Evolutionary conservation across 2,797 vertebrate species (phyloP).

Genomic region (Decapterus maruadsi): DNA sequence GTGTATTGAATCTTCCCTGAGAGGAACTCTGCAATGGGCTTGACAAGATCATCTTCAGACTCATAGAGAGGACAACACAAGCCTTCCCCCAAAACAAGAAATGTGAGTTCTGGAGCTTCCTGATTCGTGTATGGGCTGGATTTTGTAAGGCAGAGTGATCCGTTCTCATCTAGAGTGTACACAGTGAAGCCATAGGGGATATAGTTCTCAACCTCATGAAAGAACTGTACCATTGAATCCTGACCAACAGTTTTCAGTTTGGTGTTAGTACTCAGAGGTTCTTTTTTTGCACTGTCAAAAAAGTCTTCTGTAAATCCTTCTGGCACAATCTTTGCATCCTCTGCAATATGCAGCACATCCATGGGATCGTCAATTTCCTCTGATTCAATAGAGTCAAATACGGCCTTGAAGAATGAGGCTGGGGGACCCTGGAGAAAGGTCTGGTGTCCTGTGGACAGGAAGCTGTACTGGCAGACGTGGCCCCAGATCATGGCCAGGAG

Average conservation of each 20-base stretch:
- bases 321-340: slow-evolving; percentile 17
- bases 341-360: slow-evolving; percentile 33
- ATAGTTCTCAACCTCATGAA: slow-evolving; percentile 33
- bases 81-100: slow-evolving; percentile 44
- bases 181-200: slow-evolving; percentile 44
- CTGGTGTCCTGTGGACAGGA: slow-evolving; percentile 24
- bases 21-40: slow-evolving; percentile 25
- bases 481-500: slow-evolving; percentile 70
- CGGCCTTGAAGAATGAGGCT: slow-evolving; percentile 60
- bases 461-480: slow-evolving; percentile 44
- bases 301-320: slow-evolving; percentile 26
- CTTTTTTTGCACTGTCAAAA: neutral
- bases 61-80: slow-evolving; percentile 50
- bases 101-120: slow-evolving; percentile 30
- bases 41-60: slow-evolving; percentile 33
- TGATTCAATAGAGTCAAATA: slow-evolving; percentile 53
- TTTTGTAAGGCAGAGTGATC: slow-evolving; percentile 31
- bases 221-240: slow-evolving; percentile 19
- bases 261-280: neutral
- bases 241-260: slow-evolving; percentile 44
- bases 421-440: slow-evolving; percentile 35
- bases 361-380: slow-evolving; percentile 15
- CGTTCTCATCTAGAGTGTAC: slow-evolving; percentile 20
- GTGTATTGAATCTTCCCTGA: slow-evolving; percentile 40
- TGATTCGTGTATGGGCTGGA: slow-evolving; percentile 16